Percentiles rank a stretch among this genome's conserved stretches.
phyloP scores from a whole-genome alignment of 2,113 vertebrate species.

The Nannospalax galili region DNA sequence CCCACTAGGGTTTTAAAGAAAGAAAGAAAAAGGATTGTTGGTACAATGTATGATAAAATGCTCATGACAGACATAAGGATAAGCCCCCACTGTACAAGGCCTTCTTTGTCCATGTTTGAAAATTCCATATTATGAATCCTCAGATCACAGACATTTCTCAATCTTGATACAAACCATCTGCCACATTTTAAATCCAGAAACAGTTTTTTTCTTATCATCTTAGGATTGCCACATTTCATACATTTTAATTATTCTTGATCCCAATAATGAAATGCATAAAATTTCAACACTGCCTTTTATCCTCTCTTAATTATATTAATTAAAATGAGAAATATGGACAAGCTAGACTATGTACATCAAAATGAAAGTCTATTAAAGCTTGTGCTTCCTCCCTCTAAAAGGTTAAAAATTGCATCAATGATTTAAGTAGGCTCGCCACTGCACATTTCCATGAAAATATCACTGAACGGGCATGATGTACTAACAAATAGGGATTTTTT shows the following conservation, averaged over 20 bases:
- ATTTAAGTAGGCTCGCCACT: constrained; percentile 39
- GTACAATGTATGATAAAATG: neutral
- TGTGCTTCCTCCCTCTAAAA: neutral
- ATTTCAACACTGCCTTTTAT: constrained; percentile 68
- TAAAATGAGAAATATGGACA: constrained; percentile 64
- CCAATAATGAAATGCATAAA: constrained; percentile 54
- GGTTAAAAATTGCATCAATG: constrained; percentile 61
- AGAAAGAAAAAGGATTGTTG: neutral
- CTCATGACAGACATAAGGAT: neutral
- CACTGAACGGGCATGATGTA: neutral
- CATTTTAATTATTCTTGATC: constrained; percentile 70
- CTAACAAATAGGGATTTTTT: constrained; percentile 46
- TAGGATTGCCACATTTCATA: constrained; percentile 48
- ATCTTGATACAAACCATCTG: constrained; percentile 19
- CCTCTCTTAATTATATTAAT: constrained; percentile 70
- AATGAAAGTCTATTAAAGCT: constrained; percentile 50
- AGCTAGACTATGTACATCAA: constrained; percentile 15
- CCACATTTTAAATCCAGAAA: constrained; percentile 1
- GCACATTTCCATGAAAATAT: constrained; percentile 66
- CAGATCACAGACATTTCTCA: neutral
- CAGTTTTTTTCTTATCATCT: neutral
- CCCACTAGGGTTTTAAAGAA: constrained; percentile 6
- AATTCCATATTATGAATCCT: neutral
- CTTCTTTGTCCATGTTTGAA: neutral
- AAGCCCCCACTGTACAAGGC: neutral